Conservation (phyloP, 2,888 invertebrate genomes). For the Leptodirus hochenwartii region DNA sequence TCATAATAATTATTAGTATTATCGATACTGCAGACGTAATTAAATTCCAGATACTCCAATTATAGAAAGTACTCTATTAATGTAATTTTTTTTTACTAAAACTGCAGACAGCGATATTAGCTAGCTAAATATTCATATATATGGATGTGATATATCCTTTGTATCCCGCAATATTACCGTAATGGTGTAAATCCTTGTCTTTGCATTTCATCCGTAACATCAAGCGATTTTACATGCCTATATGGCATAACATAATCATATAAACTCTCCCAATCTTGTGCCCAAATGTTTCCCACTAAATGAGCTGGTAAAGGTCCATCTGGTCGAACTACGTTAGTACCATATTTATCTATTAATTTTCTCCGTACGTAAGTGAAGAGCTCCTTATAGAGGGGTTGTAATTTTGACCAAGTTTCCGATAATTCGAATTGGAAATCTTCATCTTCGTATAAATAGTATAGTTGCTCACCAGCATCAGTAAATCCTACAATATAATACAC, state of each 20-base stretch:
- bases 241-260: slow-evolving; percentile 59
- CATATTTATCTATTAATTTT: slow-evolving; percentile 33
- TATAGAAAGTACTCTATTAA: neutral
- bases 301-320: slow-evolving; percentile 76
- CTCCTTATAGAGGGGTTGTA: slow-evolving; percentile 62
- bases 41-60: too few species aligned
- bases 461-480: slow-evolving; percentile 62
- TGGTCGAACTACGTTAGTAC: slow-evolving; percentile 27
- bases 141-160: slow-evolving; percentile 1
- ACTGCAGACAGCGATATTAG: slow-evolving; percentile 1
- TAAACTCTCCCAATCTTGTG: slow-evolving; percentile 63
- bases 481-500: slow-evolving; percentile 35
- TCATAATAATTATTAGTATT: too few species aligned
- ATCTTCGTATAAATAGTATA: slow-evolving; percentile 58
- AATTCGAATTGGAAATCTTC: slow-evolving; percentile 39
- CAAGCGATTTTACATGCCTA: slow-evolving; percentile 46
- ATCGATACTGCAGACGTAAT: too few species aligned
- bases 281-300: slow-evolving; percentile 72
- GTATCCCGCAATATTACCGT: slow-evolving; percentile 30
- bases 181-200: slow-evolving; percentile 55
- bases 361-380: slow-evolving; percentile 66
- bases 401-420: slow-evolving; percentile 38
- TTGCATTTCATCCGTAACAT: slow-evolving; percentile 62
- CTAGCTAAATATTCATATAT: neutral
- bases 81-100: neutral